Evolutionary conservation across 2,888 invertebrate genomes (phyloP).

Genomic region (Orthosia incerta): DNA sequence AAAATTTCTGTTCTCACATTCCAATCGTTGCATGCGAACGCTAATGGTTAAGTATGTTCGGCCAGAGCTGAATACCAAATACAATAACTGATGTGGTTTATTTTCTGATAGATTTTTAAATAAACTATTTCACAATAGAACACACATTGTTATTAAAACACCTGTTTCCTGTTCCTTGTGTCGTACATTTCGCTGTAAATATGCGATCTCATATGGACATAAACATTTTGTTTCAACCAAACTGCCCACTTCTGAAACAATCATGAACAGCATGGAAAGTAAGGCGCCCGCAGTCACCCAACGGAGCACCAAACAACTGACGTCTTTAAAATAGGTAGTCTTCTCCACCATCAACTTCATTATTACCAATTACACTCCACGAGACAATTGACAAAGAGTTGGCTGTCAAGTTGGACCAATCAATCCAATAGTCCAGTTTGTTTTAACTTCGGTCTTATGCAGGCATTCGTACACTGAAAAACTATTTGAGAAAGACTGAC

Average conservation of each 20-base stretch:
- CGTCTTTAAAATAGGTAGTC: no score
- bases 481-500: no score
- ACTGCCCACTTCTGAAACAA: not conserved
- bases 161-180: slow-evolving; percentile 51
- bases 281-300: not conserved
- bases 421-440: no score
- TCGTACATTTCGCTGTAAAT: slow-evolving; percentile 10
- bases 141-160: slow-evolving; percentile 62
- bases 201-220: slow-evolving; percentile 6
- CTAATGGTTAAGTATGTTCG: slow-evolving; percentile 73
- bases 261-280: not conserved
- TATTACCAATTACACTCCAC: no score
- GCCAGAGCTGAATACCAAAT: slow-evolving; percentile 88
- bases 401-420: no score
- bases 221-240: not conserved
- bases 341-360: no score
- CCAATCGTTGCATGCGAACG: slow-evolving; percentile 79
- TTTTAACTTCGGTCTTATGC: no score
- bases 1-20: slow-evolving; percentile 81
- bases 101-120: slow-evolving; percentile 84
- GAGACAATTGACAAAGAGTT: no score
- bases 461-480: no score
- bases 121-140: slow-evolving; percentile 80
- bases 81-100: slow-evolving; percentile 82
- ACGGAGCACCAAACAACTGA: no score